Base-by-base conservation (phyloP, 2,888 invertebrate genomes). In the Dryococelus australis region DNA sequence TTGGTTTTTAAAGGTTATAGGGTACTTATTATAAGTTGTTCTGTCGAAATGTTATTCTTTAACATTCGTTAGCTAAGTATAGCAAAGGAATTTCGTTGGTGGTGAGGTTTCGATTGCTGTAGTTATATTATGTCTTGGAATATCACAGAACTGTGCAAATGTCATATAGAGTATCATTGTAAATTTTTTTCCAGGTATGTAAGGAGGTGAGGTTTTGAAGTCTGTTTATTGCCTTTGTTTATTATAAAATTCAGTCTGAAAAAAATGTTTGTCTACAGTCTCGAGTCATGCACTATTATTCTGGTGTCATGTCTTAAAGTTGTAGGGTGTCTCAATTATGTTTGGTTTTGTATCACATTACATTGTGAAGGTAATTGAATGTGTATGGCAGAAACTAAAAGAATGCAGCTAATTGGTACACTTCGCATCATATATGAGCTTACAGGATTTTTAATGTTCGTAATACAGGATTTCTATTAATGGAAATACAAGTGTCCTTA, bases 1-100 rank as follows among this genome's bases (percentile, higher is more conserved):
- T 87, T 88, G 88, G 88, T 88, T 87, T 83, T 83, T 43, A 83
- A 83, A 20, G 83, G 65, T 65, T 65, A 10, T 65, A n/a, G 65
- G 65, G 65, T 65, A n/a, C 24, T 65, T n/a, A 65, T 16, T 9
- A 65, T 65, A 65, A 65, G 65, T n/a, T 51, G 51, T 51, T 65
- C 65, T 65, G 24, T 65, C 65, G 65, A 65, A 65, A 24, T 65
- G 65, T 65, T 10, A 16, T 16, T 65, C 13, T 65, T 65, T 65
- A 8, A 65, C 65, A 65, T 16, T 65, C 65, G 0, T 65, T 10
- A 65, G 8, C 8, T 65, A 65, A 3, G 65, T 47, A 47, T 47
- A 47, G 1, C 35, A 35, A 35, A 35, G 35, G 35, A 35, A 35
- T 51, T 20, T 51, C 51, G 20, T 51, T 51, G 51, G 13, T 51